phyloP scores from a whole-genome alignment of 2,888 invertebrate genomes.

The Listrodromus nycthemerus region DNA sequence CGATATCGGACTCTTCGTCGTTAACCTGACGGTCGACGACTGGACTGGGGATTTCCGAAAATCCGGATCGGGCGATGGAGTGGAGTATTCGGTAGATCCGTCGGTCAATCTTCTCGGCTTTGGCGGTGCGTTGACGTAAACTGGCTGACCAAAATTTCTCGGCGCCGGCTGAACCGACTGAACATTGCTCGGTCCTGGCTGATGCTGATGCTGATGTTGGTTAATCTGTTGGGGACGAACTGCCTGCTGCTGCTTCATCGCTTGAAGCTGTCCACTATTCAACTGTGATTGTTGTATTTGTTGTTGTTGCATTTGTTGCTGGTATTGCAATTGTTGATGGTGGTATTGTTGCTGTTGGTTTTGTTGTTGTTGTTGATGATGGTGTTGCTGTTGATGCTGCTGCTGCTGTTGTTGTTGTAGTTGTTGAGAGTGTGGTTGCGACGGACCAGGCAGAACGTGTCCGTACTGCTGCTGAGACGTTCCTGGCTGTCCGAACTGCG shows the following conservation, averaged over 20 bases:
- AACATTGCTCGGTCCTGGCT: conserved; percentile 73
- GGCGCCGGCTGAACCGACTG: conserved; percentile 79
- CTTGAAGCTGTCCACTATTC: conserved; percentile 69
- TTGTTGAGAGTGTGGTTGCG: conserved; percentile 22
- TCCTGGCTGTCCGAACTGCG: conserved; percentile 74
- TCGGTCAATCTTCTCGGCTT: conserved; percentile 93
- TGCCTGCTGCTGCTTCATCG: conserved; percentile 71
- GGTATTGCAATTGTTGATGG: conserved; percentile 49
- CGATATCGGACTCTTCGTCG: conserved; percentile 77
- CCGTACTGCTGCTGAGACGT: conserved; percentile 70
- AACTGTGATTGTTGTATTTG: not conserved
- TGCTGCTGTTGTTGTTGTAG: conserved; percentile 38
- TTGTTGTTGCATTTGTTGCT: conserved; percentile 51
- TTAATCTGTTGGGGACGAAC: conserved; percentile 46
- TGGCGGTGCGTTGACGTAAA: conserved; percentile 96
- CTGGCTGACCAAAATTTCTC: conserved; percentile 87
- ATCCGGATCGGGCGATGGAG: conserved; percentile 86
- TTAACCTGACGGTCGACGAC: conserved; percentile 73
- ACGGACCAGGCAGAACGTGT: conserved; percentile 57
- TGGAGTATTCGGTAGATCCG: conserved; percentile 88
- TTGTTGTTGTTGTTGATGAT: conserved; percentile 59
- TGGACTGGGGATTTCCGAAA: conserved; percentile 78
- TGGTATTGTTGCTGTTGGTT: conserved; percentile 67
- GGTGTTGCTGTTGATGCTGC: conserved; percentile 51
- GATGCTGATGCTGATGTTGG: conserved; percentile 69